Conservation (phyloP, 2,888 invertebrate species). For the Halocaridina rubra region DNA sequence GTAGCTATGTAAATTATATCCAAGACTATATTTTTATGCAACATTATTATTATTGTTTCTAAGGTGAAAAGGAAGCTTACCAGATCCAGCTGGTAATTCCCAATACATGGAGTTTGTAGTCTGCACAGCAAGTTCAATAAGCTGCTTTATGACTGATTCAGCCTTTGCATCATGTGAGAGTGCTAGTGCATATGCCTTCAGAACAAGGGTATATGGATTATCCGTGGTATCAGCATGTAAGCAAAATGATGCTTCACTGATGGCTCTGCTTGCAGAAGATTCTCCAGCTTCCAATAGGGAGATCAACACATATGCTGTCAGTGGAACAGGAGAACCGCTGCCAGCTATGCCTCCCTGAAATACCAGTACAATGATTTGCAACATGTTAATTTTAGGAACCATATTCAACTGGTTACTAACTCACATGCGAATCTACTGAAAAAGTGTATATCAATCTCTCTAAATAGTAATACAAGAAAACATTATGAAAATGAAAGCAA, state of each 20-base stretch:
- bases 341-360: constrained; percentile 65
- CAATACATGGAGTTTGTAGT: constrained; percentile 72
- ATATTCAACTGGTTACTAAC: too few species aligned
- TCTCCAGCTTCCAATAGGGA: constrained; percentile 75
- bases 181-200: constrained; percentile 72
- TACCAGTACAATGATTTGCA: background rate
- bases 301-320: constrained; percentile 78
- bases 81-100: constrained; percentile 64
- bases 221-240: constrained; percentile 9
- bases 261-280: constrained; percentile 55
- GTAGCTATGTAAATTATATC: too few species aligned
- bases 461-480: too few species aligned
- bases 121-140: constrained; percentile 69
- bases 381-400: too few species aligned
- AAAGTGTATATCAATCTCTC: too few species aligned
- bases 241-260: constrained; percentile 53
- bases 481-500: too few species aligned
- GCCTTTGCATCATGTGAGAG: constrained; percentile 70
- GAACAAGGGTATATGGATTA: constrained; percentile 71
- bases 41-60: background rate
- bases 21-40: too few species aligned
- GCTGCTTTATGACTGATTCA: constrained; percentile 69
- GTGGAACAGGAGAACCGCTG: constrained; percentile 72
- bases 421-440: too few species aligned
- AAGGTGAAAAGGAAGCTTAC: background rate